These are phyloP conservation scores for Deladenus siricidicola DNA, from an alignment of 2,888 invertebrate species.

Conservation along the genomic window DNA sequence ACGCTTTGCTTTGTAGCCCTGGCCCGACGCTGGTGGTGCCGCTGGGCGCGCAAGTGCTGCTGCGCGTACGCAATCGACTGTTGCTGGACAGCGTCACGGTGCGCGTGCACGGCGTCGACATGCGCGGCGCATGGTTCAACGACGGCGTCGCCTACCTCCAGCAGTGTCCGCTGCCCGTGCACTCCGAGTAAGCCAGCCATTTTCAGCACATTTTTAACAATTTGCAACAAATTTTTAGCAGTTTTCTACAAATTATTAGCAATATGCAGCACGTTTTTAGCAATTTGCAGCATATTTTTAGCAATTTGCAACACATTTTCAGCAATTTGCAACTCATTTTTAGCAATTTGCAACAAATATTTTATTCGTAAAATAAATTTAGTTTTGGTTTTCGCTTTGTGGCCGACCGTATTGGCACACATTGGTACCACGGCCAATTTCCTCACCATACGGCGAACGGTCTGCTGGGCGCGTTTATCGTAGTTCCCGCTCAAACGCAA, in stretches of 20 bases:
- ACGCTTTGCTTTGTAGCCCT: constrained; percentile 35
- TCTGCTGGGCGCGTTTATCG: constrained; percentile 29
- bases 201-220: background rate
- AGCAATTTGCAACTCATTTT: too few species aligned
- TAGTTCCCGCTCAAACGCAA: too few species aligned
- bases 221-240: too few species aligned
- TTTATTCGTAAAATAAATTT: background rate
- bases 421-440: constrained; percentile 41
- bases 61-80: constrained; percentile 35
- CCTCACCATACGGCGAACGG: constrained; percentile 37
- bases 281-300: too few species aligned
- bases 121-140: constrained; percentile 36
- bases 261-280: too few species aligned
- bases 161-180: constrained; percentile 41
- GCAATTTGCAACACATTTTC: too few species aligned
- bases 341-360: too few species aligned
- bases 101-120: constrained; percentile 42
- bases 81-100: constrained; percentile 37
- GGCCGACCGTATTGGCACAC: constrained; percentile 37
- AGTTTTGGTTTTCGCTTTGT: constrained; percentile 38
- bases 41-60: constrained; percentile 32
- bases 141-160: constrained; percentile 45
- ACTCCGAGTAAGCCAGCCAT: constrained; percentile 26
- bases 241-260: background rate
- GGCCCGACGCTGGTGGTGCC: constrained; percentile 36